A percentile compares a stretch with the other conserved stretches of the same genome.
Evolutionary conservation across 2,888 invertebrate species (phyloP).

Genomic region (Chirona hameri): DNA sequence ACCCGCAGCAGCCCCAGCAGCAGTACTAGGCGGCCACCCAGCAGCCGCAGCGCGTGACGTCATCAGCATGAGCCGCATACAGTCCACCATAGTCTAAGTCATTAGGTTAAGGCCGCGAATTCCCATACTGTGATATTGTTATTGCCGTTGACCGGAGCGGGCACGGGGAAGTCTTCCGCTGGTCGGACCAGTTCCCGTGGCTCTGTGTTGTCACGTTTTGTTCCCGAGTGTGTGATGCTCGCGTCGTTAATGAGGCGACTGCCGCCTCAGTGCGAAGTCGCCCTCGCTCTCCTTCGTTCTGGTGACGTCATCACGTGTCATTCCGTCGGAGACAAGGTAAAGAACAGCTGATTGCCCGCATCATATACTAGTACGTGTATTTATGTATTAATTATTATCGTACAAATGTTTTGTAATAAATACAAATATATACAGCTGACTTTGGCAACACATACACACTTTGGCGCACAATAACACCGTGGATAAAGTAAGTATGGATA

Average conservation of each 20-base stretch:
- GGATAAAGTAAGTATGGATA: too few relatives aligned
- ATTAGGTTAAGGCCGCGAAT: conserved; percentile 29
- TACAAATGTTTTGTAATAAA: conserved; percentile 28
- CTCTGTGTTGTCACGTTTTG: background rate
- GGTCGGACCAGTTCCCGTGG: conserved; percentile 3
- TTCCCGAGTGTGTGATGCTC: background rate
- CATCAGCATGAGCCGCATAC: background rate
- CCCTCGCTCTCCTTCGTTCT: background rate
- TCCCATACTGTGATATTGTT: conserved; percentile 26
- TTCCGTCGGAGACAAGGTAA: background rate
- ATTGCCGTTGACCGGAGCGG: background rate
- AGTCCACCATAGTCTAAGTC: background rate
- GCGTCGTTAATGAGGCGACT: background rate
- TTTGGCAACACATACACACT: background rate
- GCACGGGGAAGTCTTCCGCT: background rate
- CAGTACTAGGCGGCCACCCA: background rate
- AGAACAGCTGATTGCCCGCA: conserved; percentile 1
- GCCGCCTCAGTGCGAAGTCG: background rate
- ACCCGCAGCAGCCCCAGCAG: background rate
- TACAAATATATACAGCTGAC: background rate
- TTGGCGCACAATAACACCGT: background rate
- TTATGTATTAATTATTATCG: conserved; percentile 14
- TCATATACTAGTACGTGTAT: background rate
- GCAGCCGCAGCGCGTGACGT: background rate
- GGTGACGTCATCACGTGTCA: background rate